Percentiles rank a stretch among this genome's conserved stretches.
These are phyloP conservation scores for Callochromis pleurospilus DNA, from an alignment of 2,113 vertebrate genomes.

Conservation along the genomic window DNA sequence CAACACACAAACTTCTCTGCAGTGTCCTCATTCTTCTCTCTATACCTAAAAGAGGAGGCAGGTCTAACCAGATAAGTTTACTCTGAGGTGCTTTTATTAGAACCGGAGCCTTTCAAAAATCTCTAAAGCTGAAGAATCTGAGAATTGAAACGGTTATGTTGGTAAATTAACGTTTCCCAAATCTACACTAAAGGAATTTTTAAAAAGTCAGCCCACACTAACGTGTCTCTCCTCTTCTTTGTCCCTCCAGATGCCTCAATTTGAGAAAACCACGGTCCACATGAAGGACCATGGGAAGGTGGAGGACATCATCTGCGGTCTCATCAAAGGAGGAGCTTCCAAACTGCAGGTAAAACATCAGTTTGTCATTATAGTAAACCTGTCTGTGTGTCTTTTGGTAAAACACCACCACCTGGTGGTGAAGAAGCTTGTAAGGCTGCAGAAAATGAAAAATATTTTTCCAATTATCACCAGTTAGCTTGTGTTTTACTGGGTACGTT, in stretches of 20 bases:
- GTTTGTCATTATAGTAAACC: not conserved
- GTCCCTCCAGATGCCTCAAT: slow-evolving; percentile 88
- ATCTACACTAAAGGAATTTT: not conserved
- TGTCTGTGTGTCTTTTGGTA: not conserved
- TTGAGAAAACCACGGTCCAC: slow-evolving; percentile 89
- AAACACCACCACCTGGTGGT: not conserved
- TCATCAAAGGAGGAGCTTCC: slow-evolving; percentile 92
- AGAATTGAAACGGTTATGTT: not conserved
- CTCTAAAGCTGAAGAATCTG: not conserved
- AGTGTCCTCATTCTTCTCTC: not conserved
- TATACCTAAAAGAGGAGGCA: not conserved
- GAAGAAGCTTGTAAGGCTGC: not conserved
- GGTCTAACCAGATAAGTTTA: not conserved
- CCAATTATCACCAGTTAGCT: not conserved
- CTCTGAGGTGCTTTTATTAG: not conserved
- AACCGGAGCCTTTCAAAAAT: not conserved
- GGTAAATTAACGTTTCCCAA: not conserved
- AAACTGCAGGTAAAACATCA: slow-evolving; percentile 85
- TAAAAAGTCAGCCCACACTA: not conserved
- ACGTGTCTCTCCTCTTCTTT: not conserved
- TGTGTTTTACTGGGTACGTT: not conserved
- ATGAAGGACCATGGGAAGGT: slow-evolving; percentile 89
- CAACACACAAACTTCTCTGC: not conserved
- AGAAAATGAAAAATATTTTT: not conserved
- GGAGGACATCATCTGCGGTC: slow-evolving; percentile 92